Percentiles rank a stretch among this genome's conserved stretches.
Evolutionary conservation across 2,797 vertebrate genomes (phyloP).

Genomic region (Pseudotriccus pelzelni): DNA sequence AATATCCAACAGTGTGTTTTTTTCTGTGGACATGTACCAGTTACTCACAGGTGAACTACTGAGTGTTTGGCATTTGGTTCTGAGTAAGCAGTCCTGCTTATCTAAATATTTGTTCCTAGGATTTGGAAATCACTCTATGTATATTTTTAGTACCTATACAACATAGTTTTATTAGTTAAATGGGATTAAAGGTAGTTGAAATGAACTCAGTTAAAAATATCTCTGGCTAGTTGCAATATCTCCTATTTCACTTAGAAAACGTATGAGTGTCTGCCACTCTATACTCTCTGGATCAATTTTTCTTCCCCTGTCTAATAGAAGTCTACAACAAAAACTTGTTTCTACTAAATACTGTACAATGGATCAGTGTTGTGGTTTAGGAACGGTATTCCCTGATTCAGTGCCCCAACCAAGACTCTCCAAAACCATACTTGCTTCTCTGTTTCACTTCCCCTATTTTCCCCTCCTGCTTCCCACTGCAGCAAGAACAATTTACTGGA

Average conservation of each 20-base stretch:
- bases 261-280: background rate
- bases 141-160: background rate
- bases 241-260: background rate
- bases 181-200: background rate
- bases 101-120: background rate
- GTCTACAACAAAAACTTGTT: background rate
- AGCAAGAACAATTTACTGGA: background rate
- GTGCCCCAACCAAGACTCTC: background rate
- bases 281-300: background rate
- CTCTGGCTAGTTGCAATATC: background rate
- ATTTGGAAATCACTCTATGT: background rate
- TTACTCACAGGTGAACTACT: background rate
- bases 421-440: background rate
- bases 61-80: background rate
- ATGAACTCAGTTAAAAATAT: background rate
- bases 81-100: background rate
- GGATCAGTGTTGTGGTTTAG: background rate
- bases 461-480: fast-evolving
- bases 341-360: background rate
- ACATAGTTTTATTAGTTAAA: background rate
- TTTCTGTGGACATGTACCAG: background rate
- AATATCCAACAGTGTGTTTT: background rate
- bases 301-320: background rate
- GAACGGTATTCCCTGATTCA: background rate
- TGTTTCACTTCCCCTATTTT: fast-evolving